A percentile compares a stretch with the other conserved stretches of the same genome.
phyloP scores from a whole-genome alignment of 2,797 vertebrate genomes.

The Alca torda region DNA sequence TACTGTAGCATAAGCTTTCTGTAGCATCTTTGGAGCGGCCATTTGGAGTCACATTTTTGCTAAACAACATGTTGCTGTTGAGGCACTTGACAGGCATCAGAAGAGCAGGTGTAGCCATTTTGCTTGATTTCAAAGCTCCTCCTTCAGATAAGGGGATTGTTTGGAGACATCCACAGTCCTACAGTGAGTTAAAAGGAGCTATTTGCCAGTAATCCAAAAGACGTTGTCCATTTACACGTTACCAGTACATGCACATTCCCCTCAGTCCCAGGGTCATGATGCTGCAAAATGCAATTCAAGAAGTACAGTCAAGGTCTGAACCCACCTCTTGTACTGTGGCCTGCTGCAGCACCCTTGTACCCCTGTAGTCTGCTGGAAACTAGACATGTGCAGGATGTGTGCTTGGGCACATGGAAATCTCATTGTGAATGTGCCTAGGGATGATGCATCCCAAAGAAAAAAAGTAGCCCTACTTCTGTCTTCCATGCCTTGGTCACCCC shows the following conservation, averaged over 20 bases:
- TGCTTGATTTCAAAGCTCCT: neutral
- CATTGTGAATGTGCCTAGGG: neutral
- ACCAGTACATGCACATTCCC: neutral
- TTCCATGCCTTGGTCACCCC: neutral
- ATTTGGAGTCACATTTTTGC: neutral
- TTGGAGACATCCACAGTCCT: neutral
- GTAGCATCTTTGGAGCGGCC: neutral
- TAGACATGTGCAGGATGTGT: accelerated
- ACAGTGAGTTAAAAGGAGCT: neutral
- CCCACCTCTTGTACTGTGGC: neutral
- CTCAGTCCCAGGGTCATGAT: neutral
- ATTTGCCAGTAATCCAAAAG: neutral
- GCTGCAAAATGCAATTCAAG: neutral
- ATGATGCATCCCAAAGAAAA: neutral
- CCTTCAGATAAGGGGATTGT: neutral
- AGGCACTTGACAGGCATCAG: neutral
- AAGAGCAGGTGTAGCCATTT: neutral
- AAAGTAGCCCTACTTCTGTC: neutral
- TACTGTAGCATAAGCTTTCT: neutral
- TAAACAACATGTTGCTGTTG: neutral
- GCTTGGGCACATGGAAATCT: neutral
- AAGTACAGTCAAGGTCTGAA: neutral
- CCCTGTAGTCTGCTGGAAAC: neutral
- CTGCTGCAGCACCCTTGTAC: neutral
- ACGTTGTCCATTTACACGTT: accelerated